Conservation (phyloP, 2,888 invertebrate species). For the Drosophila paramelanica region DNA sequence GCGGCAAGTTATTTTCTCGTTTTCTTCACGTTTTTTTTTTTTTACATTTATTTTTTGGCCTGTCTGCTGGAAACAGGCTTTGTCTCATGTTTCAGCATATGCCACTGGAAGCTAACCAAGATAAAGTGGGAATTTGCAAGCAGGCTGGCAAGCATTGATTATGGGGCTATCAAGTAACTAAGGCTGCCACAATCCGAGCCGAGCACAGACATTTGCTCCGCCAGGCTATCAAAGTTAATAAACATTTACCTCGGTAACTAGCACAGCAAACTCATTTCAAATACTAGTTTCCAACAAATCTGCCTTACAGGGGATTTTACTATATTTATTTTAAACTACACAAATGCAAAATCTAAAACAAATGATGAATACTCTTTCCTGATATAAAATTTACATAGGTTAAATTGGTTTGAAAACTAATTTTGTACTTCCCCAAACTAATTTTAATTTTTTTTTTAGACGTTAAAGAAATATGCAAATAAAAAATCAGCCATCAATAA, state of each 20-base stretch:
- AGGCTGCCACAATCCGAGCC: slow-evolving; percentile 20
- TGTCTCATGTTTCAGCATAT: slow-evolving; percentile 65
- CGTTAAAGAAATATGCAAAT: not conserved
- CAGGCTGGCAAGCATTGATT: slow-evolving; percentile 18
- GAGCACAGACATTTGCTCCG: not conserved
- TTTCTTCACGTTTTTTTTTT: slow-evolving; percentile 20
- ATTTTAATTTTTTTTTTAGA: no score
- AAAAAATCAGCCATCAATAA: not conserved
- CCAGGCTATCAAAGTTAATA: slow-evolving; percentile 15
- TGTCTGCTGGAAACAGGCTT: slow-evolving; percentile 40
- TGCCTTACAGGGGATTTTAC: not conserved
- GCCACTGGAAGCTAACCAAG: slow-evolving; percentile 54
- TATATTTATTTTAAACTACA: no score
- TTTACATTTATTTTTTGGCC: slow-evolving; percentile 7
- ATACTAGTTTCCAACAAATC: not conserved
- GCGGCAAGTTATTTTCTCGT: slow-evolving; percentile 67
- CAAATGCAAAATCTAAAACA: no score
- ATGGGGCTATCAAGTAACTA: slow-evolving; percentile 11
- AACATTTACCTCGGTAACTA: slow-evolving; percentile 8
- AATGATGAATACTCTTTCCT: no score
- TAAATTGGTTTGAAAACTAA: no score
- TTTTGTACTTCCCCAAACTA: no score
- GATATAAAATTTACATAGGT: no score
- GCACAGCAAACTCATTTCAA: slow-evolving; percentile 1
- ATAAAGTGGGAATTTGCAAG: slow-evolving; percentile 38